These are phyloP conservation scores for Beaufortia kweichowensis DNA, from an alignment of 2,113 vertebrate species.

Conservation along the genomic window DNA sequence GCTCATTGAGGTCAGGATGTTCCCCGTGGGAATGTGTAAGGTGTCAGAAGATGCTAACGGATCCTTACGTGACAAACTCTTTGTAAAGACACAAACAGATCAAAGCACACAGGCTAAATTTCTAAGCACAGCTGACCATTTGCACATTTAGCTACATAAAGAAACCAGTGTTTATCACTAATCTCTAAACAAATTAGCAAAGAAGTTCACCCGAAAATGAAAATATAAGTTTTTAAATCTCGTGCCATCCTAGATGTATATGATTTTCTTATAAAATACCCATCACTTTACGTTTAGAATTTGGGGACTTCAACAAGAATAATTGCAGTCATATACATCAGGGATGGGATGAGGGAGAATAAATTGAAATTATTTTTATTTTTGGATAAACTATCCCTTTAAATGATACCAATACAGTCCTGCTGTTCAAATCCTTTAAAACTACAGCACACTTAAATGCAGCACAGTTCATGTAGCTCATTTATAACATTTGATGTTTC, in stretches of 20 bases:
- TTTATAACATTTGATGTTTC: neutral
- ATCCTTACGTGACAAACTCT: neutral
- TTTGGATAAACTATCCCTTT: neutral
- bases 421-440: neutral
- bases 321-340: too few relatives aligned
- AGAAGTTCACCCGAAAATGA: too few relatives aligned
- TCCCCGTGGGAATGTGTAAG: slow-evolving; percentile 1
- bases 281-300: too few relatives aligned
- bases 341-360: too few relatives aligned
- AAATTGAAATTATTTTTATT: too few relatives aligned
- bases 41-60: slow-evolving; percentile 20
- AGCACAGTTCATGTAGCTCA: neutral
- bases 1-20: slow-evolving; percentile 14
- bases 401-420: neutral
- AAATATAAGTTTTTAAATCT: too few relatives aligned
- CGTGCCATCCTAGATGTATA: too few relatives aligned
- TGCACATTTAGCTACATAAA: neutral
- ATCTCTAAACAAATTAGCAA: too few relatives aligned
- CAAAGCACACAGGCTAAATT: neutral
- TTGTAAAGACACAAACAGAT: neutral
- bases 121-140: neutral
- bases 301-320: too few relatives aligned
- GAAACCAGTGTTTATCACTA: too few relatives aligned
- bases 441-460: neutral
- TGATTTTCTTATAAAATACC: too few relatives aligned